phyloP scores from a whole-genome alignment of 2,888 invertebrate species.

The Amblyjoppa fuscipennis region DNA sequence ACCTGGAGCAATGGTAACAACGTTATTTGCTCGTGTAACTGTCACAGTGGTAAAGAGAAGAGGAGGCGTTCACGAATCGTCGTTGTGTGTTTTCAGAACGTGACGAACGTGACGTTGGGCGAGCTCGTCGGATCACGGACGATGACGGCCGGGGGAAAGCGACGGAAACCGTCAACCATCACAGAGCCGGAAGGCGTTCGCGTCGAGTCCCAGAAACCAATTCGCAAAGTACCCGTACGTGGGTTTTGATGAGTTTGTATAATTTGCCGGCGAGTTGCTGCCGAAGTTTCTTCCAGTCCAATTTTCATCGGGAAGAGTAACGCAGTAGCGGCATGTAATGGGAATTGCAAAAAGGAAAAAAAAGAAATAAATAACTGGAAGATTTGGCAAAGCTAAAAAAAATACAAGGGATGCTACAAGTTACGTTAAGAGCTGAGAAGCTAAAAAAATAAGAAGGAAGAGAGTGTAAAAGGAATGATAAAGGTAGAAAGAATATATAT shows the following conservation, averaged over 20 bases:
- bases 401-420: too few species aligned
- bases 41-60: neutral
- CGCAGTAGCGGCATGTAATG: too few species aligned
- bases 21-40: conserved; percentile 32
- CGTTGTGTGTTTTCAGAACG: conserved; percentile 69
- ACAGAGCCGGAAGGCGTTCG: neutral
- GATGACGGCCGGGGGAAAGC: neutral
- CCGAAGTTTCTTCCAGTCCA: too few species aligned
- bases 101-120: conserved; percentile 71
- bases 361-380: too few species aligned
- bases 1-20: neutral
- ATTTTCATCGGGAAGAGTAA: too few species aligned
- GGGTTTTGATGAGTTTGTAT: neutral
- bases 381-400: too few species aligned
- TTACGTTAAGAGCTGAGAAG: too few species aligned
- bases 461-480: too few species aligned
- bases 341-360: too few species aligned
- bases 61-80: conserved; percentile 34
- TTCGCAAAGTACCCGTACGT: conserved; percentile 6
- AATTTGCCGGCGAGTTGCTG: neutral
- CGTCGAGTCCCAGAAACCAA: neutral
- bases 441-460: too few species aligned
- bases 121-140: conserved; percentile 61
- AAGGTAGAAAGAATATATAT: too few species aligned
- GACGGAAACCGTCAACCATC: neutral